phyloP scores from a whole-genome alignment of 2,797 vertebrate species.

The Pseudochromis fuscus region DNA sequence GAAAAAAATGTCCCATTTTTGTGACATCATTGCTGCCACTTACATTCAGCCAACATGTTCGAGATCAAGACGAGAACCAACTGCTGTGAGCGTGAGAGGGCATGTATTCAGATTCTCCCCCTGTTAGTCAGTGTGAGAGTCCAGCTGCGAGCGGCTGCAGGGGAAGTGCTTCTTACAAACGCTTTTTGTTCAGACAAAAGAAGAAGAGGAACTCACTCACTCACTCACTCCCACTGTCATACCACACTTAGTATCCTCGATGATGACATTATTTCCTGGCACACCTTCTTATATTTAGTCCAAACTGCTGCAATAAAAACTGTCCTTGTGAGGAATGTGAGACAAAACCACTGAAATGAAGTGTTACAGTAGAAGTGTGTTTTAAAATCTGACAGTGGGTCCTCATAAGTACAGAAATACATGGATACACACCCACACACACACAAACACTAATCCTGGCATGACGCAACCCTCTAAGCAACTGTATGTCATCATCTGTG shows the following conservation, averaged over 20 bases:
- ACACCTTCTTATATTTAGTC: not conserved
- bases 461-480: slow-evolving; percentile 65
- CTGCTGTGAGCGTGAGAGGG: slow-evolving; percentile 14
- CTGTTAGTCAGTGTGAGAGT: slow-evolving; percentile 63
- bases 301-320: not conserved
- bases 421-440: slow-evolving; percentile 6
- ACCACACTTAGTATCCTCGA: not conserved
- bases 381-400: slow-evolving; percentile 1
- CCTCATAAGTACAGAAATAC: slow-evolving; percentile 8
- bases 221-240: slow-evolving; percentile 18
- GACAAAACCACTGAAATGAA: not conserved
- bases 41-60: slow-evolving; percentile 47
- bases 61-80: slow-evolving; percentile 32
- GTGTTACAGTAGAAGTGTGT: not conserved
- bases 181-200: slow-evolving; percentile 57
- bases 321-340: not conserved
- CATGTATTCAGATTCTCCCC: slow-evolving; percentile 48
- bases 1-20: slow-evolving; percentile 21
- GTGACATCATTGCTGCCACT: slow-evolving; percentile 56
- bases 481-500: slow-evolving; percentile 60
- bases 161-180: slow-evolving; percentile 68
- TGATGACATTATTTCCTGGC: slow-evolving; percentile 11
- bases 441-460: slow-evolving; percentile 46
- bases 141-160: slow-evolving; percentile 73
- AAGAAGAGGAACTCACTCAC: slow-evolving; percentile 34